Conservation (phyloP, 64 coral and sea anemone species). For the Acropora yongei region DNA sequence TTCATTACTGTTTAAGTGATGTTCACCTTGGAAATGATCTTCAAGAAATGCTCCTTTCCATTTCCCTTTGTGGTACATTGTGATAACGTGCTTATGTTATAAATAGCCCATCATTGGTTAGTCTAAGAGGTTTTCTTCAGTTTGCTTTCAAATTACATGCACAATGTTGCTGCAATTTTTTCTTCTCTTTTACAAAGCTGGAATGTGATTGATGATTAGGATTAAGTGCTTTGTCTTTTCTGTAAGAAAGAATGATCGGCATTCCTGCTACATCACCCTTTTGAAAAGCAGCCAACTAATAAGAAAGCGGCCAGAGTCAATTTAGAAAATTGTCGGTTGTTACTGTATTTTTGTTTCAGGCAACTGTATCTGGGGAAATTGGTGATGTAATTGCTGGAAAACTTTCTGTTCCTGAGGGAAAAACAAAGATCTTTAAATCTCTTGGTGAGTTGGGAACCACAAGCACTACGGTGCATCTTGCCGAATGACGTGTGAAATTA, state of each 20-base stretch:
- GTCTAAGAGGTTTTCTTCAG: neutral
- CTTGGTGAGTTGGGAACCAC: constrained; percentile 59
- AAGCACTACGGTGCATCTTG: neutral
- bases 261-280: neutral
- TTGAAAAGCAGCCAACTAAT: neutral
- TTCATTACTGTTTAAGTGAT: too few relatives aligned
- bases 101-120: neutral
- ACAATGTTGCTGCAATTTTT: neutral
- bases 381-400: constrained; percentile 90
- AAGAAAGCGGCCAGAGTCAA: too few relatives aligned
- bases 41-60: too few relatives aligned
- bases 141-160: too few relatives aligned
- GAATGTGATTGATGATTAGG: too few relatives aligned
- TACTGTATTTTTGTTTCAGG: constrained; percentile 30
- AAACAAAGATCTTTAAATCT: constrained; percentile 85
- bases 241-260: too few relatives aligned
- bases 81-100: too few relatives aligned
- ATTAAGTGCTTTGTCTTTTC: too few relatives aligned
- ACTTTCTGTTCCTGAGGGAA: constrained; percentile 63
- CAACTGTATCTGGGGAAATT: constrained; percentile 76
- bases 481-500: neutral
- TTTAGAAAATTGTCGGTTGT: neutral
- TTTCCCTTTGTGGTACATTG: too few relatives aligned
- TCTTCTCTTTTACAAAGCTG: too few relatives aligned
- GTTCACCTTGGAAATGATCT: too few relatives aligned